Conservation (phyloP, 1,140 invertebrate genomes). For the Pomacea maculata region DNA sequence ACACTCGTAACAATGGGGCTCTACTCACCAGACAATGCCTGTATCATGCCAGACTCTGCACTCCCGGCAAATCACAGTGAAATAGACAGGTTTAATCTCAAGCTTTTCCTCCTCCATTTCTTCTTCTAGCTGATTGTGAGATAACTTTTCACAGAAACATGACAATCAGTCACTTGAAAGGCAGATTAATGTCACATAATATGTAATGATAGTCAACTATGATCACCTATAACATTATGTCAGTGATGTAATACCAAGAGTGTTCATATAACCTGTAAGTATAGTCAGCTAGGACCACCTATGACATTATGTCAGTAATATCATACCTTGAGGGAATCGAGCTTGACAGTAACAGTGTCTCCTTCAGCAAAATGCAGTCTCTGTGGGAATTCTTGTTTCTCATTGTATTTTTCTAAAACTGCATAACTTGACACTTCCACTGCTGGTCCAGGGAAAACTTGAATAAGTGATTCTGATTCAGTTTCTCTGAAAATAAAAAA, state of each 20-base stretch:
- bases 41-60: conserved; percentile 50
- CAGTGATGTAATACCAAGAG: too few relatives aligned
- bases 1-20: not conserved
- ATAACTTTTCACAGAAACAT: not conserved
- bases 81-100: conserved; percentile 43
- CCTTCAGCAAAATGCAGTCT: conserved; percentile 28
- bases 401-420: conserved; percentile 22
- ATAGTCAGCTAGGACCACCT: too few relatives aligned
- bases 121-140: conserved; percentile 8
- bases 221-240: too few relatives aligned
- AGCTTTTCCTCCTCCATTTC: conserved; percentile 27
- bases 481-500: conserved; percentile 11
- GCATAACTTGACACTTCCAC: conserved; percentile 11
- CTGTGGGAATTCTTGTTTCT: not conserved
- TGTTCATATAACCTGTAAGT: too few relatives aligned
- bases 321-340: conserved; percentile 30
- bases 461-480: conserved; percentile 17
- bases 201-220: too few relatives aligned
- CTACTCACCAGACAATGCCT: conserved; percentile 49
- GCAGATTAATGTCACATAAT: too few relatives aligned
- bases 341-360: conserved; percentile 31
- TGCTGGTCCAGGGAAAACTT: conserved; percentile 28
- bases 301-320: too few relatives aligned
- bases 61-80: conserved; percentile 40
- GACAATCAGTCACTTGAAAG: too few relatives aligned